Conservation (phyloP, 64 coral and sea anemone genomes). For the Actinia tenebrosa region DNA sequence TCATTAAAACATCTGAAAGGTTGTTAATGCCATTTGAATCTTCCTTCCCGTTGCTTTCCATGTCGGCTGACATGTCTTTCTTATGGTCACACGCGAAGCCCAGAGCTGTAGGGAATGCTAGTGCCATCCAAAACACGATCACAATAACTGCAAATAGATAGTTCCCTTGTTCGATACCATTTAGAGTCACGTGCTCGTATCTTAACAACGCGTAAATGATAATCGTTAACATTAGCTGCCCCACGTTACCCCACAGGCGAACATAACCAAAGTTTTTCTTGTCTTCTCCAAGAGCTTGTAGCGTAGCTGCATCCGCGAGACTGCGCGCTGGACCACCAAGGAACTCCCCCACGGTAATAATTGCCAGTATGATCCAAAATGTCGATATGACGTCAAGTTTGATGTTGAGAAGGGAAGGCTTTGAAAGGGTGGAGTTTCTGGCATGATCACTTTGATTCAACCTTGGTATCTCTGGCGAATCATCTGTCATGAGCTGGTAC, state of each 20-base stretch:
- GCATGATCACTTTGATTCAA: not conserved
- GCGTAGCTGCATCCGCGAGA: slow-evolving; percentile 24
- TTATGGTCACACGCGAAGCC: slow-evolving; percentile 22
- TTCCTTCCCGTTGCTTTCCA: not conserved
- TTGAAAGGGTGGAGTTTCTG: not conserved
- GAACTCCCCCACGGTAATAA: slow-evolving; percentile 26
- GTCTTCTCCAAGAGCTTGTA: slow-evolving; percentile 24
- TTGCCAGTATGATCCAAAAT: slow-evolving; percentile 21
- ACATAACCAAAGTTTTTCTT: slow-evolving; percentile 22
- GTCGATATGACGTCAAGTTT: not conserved
- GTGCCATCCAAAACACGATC: slow-evolving; percentile 19
- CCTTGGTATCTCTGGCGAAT: not conserved
- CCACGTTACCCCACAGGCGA: slow-evolving; percentile 34
- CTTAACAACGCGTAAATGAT: slow-evolving; percentile 10
- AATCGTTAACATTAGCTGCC: not conserved
- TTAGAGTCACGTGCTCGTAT: not conserved
- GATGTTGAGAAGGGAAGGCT: not conserved
- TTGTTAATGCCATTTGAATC: not conserved
- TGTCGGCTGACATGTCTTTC: not conserved
- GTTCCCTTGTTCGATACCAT: slow-evolving; percentile 13
- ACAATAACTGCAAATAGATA: slow-evolving; percentile 14
- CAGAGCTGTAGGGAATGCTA: slow-evolving; percentile 26
- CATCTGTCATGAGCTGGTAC: not conserved
- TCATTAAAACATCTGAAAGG: slow-evolving; percentile 15
- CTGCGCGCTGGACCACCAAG: slow-evolving; percentile 8